Evolutionary conservation across 2,113 vertebrate species (phyloP).

Genomic region (Dermatemys mawii): DNA sequence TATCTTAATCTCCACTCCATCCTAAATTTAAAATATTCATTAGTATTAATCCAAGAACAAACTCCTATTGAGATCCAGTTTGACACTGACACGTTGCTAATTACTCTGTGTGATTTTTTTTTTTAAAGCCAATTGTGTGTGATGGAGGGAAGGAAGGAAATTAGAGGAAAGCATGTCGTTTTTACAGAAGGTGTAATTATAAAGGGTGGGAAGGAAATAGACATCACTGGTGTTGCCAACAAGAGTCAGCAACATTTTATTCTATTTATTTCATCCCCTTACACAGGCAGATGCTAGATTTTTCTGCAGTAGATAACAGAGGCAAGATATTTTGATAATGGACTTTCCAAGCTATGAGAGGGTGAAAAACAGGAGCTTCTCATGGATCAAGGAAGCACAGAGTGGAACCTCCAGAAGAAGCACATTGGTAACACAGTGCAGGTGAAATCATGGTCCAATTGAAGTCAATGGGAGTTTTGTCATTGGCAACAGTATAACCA

Average conservation of each 20-base stretch:
- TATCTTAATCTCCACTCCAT: not conserved
- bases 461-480: not conserved
- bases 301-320: constrained; percentile 65
- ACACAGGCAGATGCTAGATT: constrained; percentile 67
- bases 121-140: not conserved
- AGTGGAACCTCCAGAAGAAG: constrained; percentile 37
- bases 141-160: constrained; percentile 27
- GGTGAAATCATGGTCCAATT: not conserved
- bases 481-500: not conserved
- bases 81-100: not conserved
- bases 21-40: constrained; percentile 32
- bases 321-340: constrained; percentile 72
- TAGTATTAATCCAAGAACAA: constrained; percentile 26
- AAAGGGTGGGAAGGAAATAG: constrained; percentile 49
- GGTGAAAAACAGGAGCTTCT: constrained; percentile 62
- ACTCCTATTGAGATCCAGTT: not conserved
- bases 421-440: constrained; percentile 13
- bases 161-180: constrained; percentile 29
- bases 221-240: constrained; percentile 42
- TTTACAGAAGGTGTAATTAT: constrained; percentile 22
- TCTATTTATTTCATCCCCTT: constrained; percentile 55
- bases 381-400: constrained; percentile 51
- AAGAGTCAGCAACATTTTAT: constrained; percentile 53
- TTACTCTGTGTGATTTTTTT: constrained; percentile 21
- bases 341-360: constrained; percentile 60